A percentile compares a stretch with the other conserved stretches of the same genome.
Evolutionary conservation across 2,888 invertebrate species (phyloP).

Genomic region (Amiota communis): DNA sequence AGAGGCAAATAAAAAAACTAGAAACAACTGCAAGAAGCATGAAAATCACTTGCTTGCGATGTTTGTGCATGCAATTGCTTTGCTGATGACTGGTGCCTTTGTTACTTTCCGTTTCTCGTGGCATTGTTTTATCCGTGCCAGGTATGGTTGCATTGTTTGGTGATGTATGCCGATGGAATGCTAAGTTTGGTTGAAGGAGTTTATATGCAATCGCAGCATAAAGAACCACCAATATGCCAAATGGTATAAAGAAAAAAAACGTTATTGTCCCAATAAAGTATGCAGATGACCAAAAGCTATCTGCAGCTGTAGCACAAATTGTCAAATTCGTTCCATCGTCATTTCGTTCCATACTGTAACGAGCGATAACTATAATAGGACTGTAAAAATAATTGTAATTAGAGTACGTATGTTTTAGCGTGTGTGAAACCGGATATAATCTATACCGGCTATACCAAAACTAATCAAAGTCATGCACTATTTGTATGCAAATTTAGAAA

Average conservation of each 20-base stretch:
- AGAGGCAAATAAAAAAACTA: constrained; percentile 90
- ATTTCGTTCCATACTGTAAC: constrained; percentile 82
- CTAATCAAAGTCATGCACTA: too few species aligned
- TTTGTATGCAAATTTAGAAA: not conserved
- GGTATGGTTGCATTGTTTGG: constrained; percentile 47
- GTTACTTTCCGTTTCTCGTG: constrained; percentile 33
- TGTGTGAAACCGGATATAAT: not conserved
- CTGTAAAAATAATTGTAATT: constrained; percentile 74
- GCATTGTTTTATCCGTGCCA: not conserved
- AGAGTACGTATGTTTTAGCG: not conserved
- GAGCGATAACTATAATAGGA: constrained; percentile 88
- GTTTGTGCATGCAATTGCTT: constrained; percentile 77
- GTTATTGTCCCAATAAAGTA: constrained; percentile 88
- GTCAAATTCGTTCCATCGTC: constrained; percentile 81
- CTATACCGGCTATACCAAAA: too few species aligned
- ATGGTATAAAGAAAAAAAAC: constrained; percentile 88
- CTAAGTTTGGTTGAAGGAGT: constrained; percentile 78
- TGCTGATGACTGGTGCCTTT: constrained; percentile 63
- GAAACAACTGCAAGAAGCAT: constrained; percentile 93
- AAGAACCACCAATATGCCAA: constrained; percentile 84
- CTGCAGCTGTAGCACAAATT: constrained; percentile 86
- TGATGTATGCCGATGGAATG: constrained; percentile 60
- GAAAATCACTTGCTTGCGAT: constrained; percentile 86
- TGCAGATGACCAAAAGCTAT: constrained; percentile 83
- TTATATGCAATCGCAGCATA: constrained; percentile 91